Base-by-base conservation (phyloP, 2,113 vertebrate genomes). In the Paracanthobrama guichenoti region DNA sequence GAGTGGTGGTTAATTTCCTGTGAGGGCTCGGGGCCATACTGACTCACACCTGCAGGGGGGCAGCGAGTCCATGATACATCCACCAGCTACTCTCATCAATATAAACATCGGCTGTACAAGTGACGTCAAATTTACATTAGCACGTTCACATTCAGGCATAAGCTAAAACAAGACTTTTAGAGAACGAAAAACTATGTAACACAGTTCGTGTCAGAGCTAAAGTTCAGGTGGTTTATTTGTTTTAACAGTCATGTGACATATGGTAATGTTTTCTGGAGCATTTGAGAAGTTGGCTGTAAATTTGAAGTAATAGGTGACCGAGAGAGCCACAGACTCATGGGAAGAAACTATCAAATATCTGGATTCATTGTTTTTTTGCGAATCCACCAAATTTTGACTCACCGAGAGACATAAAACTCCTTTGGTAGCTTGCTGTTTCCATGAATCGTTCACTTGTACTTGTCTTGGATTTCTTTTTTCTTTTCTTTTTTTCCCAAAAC, bases 231-330 rank as follows among this genome's bases (percentile, higher is more conserved):
- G 73, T 57, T 77, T 83, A 75, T 87, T 87, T 75, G 39, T 81
- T 87, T 83, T 84, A 88, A 87, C 84, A 76, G 84, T 85, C 46
- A 59, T 66, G 71, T 53, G 83, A 88, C 89, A 90, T 89, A 79
- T 90, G 88, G 89, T 83, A 89, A 81, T 82, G 76, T 87, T 90
- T 90, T 90, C 86, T 85, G 75, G 86, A 83, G 71, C 85, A 53
- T 67, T 88, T 85, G 89, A 79, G 82, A 84, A 84, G 66, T 74
- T 67, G 75, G 83, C 75, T 81, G 79, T 77, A 53, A 69, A 76
- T 87, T 44, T 64, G 57, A 72, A 50, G 73, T 39, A 81, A 81
- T 76, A 72, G 79, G 86, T 85, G 83, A 76, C 46, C 42, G 48
- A 71, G 48, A 55, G 80, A 82, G 44, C 31, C 64, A 81, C 13